A percentile compares a stretch with the other conserved stretches of the same genome.
Evolutionary conservation across 2,797 vertebrate species (phyloP).

Genomic region (Selene dorsalis): DNA sequence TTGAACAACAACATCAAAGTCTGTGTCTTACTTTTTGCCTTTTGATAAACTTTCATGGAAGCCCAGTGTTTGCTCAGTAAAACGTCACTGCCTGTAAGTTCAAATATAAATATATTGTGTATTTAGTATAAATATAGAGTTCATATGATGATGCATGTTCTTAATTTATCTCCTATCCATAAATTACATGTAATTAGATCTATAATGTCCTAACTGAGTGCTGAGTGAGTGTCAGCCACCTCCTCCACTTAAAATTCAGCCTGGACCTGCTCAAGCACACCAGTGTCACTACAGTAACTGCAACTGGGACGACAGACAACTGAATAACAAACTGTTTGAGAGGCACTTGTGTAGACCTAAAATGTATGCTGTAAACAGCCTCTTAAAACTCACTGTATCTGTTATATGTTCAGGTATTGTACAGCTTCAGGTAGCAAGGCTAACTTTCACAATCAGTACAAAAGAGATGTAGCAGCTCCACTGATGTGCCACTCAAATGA

Average conservation of each 20-base stretch:
- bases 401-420: constrained; percentile 27
- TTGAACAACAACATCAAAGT: background rate
- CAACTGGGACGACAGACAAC: background rate
- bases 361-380: constrained; percentile 26
- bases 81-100: background rate
- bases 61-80: background rate
- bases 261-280: background rate
- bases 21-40: background rate
- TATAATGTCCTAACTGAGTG: background rate
- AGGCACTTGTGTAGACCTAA: background rate
- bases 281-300: background rate
- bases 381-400: background rate
- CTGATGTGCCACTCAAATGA: constrained; percentile 38
- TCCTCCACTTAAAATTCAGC: background rate
- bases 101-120: background rate
- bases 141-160: background rate
- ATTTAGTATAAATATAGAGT: background rate
- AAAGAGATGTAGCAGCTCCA: background rate
- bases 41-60: constrained; percentile 1
- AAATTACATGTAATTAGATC: too few relatives aligned
- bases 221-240: background rate
- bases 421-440: constrained; percentile 2
- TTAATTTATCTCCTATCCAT: background rate
- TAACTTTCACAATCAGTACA: background rate
- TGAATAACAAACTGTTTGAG: background rate